These are phyloP conservation scores for Drosophila pegasa DNA, from an alignment of 2,888 invertebrate species.

Conservation along the genomic window DNA sequence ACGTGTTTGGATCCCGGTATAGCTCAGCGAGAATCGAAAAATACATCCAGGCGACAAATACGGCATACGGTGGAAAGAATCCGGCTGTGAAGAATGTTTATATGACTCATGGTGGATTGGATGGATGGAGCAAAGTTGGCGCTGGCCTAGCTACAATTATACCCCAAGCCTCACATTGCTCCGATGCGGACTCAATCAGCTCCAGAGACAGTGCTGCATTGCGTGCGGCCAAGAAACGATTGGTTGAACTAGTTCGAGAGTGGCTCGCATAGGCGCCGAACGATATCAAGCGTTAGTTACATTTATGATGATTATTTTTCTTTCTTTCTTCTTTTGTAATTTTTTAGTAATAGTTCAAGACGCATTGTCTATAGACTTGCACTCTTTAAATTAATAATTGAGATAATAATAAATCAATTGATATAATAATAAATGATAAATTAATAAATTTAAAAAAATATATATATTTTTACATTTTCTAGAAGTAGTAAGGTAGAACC, in stretches of 20 bases:
- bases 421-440: no score
- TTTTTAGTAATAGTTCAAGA: no score
- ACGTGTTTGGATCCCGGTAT: constrained; percentile 60
- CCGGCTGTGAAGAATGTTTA: constrained; percentile 85
- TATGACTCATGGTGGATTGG: constrained; percentile 86
- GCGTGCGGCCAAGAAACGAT: constrained; percentile 61
- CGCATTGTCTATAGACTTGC: no score
- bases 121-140: constrained; percentile 86
- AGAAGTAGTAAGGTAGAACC: not conserved
- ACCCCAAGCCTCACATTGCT: constrained; percentile 73
- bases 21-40: constrained; percentile 39
- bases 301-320: not conserved
- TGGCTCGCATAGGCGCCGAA: constrained; percentile 59
- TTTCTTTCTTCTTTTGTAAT: not conserved
- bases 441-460: no score
- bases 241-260: constrained; percentile 59
- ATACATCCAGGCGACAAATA: constrained; percentile 82
- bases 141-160: constrained; percentile 72
- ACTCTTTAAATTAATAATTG: no score
- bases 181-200: constrained; percentile 76
- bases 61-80: constrained; percentile 84
- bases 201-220: constrained; percentile 64
- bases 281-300: not conserved
- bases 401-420: no score
- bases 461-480: no score